Conservation (phyloP, 2,797 vertebrate genomes). For the Glyptemys insculpta region DNA sequence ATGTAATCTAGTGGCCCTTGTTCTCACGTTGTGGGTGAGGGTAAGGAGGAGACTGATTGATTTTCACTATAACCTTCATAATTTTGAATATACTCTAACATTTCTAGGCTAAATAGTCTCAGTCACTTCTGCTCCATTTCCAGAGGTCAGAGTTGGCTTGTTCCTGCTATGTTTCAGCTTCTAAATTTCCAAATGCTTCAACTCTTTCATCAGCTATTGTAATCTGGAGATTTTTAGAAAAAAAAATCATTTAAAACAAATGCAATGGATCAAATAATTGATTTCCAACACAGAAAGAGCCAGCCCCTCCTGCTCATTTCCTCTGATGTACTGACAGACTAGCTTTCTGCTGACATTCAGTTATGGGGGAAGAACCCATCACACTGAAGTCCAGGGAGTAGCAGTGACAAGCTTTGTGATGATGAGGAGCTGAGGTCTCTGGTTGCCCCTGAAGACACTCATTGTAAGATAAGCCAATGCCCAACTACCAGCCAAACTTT, state of each 20-base stretch:
- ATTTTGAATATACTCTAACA: background rate
- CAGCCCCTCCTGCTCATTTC: background rate
- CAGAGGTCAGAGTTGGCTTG: no score
- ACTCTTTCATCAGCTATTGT: background rate
- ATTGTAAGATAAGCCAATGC: background rate
- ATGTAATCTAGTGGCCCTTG: no score
- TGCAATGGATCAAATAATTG: background rate
- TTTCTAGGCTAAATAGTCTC: background rate
- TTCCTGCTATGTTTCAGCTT: background rate
- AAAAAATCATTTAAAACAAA: background rate
- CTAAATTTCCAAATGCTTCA: background rate
- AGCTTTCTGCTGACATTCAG: background rate
- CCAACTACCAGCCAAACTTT: background rate
- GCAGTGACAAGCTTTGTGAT: background rate
- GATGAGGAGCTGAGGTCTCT: background rate
- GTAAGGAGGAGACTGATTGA: no score
- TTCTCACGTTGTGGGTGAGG: no score
- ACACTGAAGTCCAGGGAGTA: background rate
- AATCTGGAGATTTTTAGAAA: background rate
- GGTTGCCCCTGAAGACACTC: background rate
- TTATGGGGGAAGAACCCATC: background rate
- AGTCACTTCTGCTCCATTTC: background rate
- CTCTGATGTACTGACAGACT: background rate
- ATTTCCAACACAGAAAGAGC: background rate
- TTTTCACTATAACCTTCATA: no score